Percentiles rank a stretch among this genome's conserved stretches.
Conservation (phyloP, 2,797 vertebrate genomes). For the Hydrophis major region DNA sequence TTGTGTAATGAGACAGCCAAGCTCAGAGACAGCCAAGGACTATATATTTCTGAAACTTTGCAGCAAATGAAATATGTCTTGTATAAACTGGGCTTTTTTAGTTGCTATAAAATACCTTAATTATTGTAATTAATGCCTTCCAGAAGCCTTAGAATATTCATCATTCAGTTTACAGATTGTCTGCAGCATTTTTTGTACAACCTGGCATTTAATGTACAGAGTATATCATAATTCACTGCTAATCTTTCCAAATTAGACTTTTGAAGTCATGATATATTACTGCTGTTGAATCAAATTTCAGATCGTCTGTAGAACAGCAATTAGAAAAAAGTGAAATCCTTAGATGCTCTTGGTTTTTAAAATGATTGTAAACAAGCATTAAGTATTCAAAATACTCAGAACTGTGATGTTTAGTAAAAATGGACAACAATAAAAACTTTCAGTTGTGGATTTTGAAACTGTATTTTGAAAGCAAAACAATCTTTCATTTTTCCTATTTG, state of each 20-base stretch:
- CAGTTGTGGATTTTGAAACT: not conserved
- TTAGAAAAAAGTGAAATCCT: slow-evolving; percentile 49
- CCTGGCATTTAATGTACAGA: slow-evolving; percentile 53
- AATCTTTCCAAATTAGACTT: slow-evolving; percentile 63
- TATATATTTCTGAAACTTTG: slow-evolving; percentile 23
- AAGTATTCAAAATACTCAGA: not conserved
- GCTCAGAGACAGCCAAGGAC: not conserved
- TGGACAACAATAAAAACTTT: not conserved
- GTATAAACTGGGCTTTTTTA: slow-evolving; percentile 54
- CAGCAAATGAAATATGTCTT: slow-evolving; percentile 58
- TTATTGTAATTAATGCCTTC: slow-evolving; percentile 69
- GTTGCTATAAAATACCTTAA: slow-evolving; percentile 55
- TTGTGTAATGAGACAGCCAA: not conserved
- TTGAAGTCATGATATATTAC: slow-evolving; percentile 64
- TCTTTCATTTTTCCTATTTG: not conserved
- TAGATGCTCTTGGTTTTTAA: slow-evolving; percentile 48
- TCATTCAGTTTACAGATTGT: slow-evolving; percentile 62
- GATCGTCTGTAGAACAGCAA: slow-evolving; percentile 38
- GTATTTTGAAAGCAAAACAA: not conserved
- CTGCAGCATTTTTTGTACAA: slow-evolving; percentile 58
- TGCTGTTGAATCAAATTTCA: slow-evolving; percentile 64
- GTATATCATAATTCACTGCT: slow-evolving; percentile 59
- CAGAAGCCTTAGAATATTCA: slow-evolving; percentile 62
- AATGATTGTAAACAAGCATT: slow-evolving; percentile 49
- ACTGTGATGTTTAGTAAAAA: slow-evolving; percentile 22